These are phyloP conservation scores for Pteropus alecto DNA, from an alignment of 2,113 vertebrate genomes.

Conservation along the genomic window DNA sequence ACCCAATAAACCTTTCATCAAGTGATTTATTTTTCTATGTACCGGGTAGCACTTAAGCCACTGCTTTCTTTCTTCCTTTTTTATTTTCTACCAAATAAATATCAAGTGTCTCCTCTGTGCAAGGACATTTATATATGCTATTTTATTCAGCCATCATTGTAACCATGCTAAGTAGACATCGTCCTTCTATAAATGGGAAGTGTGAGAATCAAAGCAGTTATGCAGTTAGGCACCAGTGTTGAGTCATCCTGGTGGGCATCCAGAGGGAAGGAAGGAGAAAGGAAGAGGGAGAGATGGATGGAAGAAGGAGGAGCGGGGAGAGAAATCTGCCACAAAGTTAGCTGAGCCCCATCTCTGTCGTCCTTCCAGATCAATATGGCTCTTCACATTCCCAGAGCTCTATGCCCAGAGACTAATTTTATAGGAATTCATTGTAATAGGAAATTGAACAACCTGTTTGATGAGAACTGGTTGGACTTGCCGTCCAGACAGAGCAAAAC, in stretches of 20 bases:
- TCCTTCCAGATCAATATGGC: background rate
- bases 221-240: background rate
- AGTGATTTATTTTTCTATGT: slow-evolving; percentile 53
- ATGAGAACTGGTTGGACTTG: slow-evolving; percentile 24
- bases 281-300: background rate
- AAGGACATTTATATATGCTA: background rate
- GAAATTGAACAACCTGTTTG: background rate
- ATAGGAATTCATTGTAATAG: background rate
- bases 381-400: background rate
- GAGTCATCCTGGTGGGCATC: background rate
- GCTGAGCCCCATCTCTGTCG: background rate
- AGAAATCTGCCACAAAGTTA: background rate
- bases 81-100: slow-evolving; percentile 50
- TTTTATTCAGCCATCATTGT: background rate
- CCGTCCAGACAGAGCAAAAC: background rate
- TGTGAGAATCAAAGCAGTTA: background rate
- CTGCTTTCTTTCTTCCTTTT: slow-evolving; percentile 18
- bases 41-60: background rate
- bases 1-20: slow-evolving; percentile 33
- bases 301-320: background rate
- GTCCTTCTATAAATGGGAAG: background rate
- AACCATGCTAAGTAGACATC: background rate
- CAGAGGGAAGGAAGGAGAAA: background rate
- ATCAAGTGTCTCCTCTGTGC: background rate
- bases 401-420: background rate